These are phyloP conservation scores for Cactoblastis cactorum DNA, from an alignment of 2,888 invertebrate species.

Conservation along the genomic window DNA sequence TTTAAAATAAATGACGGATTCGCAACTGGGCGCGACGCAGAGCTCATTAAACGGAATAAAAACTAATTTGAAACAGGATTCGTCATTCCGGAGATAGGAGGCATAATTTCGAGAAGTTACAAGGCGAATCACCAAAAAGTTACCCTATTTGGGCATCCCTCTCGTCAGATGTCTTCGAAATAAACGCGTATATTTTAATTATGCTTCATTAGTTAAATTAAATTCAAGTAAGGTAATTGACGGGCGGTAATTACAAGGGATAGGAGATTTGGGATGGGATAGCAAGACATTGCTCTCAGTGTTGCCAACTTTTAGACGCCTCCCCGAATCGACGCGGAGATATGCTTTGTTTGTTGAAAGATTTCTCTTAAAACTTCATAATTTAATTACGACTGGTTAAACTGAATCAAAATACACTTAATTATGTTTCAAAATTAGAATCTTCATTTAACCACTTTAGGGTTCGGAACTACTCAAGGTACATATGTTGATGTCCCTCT, in stretches of 20 bases:
- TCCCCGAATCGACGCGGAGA: slow-evolving; percentile 29
- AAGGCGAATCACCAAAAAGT: slow-evolving; percentile 29
- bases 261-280: slow-evolving; percentile 39
- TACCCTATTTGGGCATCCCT: slow-evolving; percentile 34
- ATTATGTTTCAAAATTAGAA: slow-evolving; percentile 24
- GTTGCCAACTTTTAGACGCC: slow-evolving; percentile 43
- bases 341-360: slow-evolving; percentile 48
- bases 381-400: slow-evolving; percentile 46
- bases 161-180: slow-evolving; percentile 52
- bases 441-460: no score
- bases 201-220: slow-evolving; percentile 78
- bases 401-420: slow-evolving; percentile 34
- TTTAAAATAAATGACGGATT: neutral
- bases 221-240: slow-evolving; percentile 74
- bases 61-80: slow-evolving; percentile 12
- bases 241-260: slow-evolving; percentile 64
- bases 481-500: no score
- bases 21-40: neutral
- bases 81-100: slow-evolving; percentile 6
- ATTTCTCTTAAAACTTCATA: slow-evolving; percentile 44
- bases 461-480: no score
- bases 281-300: slow-evolving; percentile 47
- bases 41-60: slow-evolving; percentile 10
- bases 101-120: slow-evolving; percentile 13
- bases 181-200: slow-evolving; percentile 77